A percentile compares a stretch with the other conserved stretches of the same genome.
These are phyloP conservation scores for Helicoverpa assulta DNA, from an alignment of 2,888 invertebrate species.

Conservation along the genomic window DNA sequence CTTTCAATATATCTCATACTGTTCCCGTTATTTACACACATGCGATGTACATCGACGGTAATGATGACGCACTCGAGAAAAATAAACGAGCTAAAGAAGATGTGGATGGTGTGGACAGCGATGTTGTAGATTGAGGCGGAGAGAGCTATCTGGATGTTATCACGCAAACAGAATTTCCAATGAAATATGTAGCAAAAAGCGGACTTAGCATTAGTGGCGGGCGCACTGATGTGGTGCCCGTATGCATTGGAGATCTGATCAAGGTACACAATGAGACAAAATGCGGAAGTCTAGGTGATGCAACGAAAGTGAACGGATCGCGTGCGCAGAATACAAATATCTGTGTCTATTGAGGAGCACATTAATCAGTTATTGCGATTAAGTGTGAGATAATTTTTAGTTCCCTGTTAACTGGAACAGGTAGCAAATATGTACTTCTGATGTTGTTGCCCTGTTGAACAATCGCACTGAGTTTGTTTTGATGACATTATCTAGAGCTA, in stretches of 20 bases:
- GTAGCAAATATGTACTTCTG: not conserved
- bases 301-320: conserved; percentile 79
- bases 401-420: conserved; percentile 35
- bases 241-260: conserved; percentile 66
- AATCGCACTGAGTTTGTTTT: not conserved
- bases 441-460: not conserved
- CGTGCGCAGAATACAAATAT: conserved; percentile 67
- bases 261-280: conserved; percentile 67
- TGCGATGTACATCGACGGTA: conserved; percentile 63
- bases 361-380: conserved; percentile 48
- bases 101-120: conserved; percentile 64
- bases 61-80: conserved; percentile 37
- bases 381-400: conserved; percentile 53
- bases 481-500: not conserved
- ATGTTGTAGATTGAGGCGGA: conserved; percentile 65
- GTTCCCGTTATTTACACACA: conserved; percentile 45
- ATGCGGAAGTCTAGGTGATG: conserved; percentile 74
- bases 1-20: conserved; percentile 37
- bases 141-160: conserved; percentile 72
- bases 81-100: conserved; percentile 44
- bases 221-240: conserved; percentile 48
- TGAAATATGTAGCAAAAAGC: conserved; percentile 78
- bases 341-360: conserved; percentile 46
- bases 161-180: conserved; percentile 85
- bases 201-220: conserved; percentile 55